Evolutionary conservation across 2,113 vertebrate species (phyloP), one percentile per base, ranked within the genome.

Genomic region (Hassar affinis): DNA sequence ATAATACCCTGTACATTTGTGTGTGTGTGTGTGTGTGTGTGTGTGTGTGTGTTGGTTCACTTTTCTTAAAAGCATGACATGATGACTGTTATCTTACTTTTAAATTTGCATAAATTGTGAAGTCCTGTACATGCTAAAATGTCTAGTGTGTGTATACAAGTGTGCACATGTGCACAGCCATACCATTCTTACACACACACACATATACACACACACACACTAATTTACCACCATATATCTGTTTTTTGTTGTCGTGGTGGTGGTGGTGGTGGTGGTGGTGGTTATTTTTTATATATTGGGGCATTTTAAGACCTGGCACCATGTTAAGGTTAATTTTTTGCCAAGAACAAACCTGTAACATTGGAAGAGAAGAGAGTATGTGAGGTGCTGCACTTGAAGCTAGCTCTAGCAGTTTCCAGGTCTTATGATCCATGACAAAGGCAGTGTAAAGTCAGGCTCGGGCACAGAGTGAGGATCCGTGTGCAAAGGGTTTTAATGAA

Each of bases 1-100:
- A 85, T 79, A 45, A 68, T 85, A 79, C 45, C 69, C 35, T 42
- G 71, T 69, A 17, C 33, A n/a, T 38, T 12, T 79, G 47, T 45
- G 38, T 74, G 6, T 74, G 52, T 71, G 75, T 56, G 47, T 74
- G 38, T 42, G 59, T 61, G 59, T 62, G n/a, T 80, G 56, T 56
- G 79, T 42, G 49, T 79, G 42, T 72, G 59, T 79, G 17, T 71
- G 78, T 22, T 30, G 30, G n/a, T 52, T 64, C 11, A 22, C 15
- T 71, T 79, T 20, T 62, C 49, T 42, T 4, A 7, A 54, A 54
- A 27, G 33, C n/a, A 71, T 79, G 76, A 14, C 8, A 62, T 61
- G 52, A 78, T 51, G 30, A 54, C 18, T 30, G 17, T 76, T 54
- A 33, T 54, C 15, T 52, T 52, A 47, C 66, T 85, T 38, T 54